Conservation (phyloP, 1,140 invertebrate genomes). For the Ceratina japonica region DNA sequence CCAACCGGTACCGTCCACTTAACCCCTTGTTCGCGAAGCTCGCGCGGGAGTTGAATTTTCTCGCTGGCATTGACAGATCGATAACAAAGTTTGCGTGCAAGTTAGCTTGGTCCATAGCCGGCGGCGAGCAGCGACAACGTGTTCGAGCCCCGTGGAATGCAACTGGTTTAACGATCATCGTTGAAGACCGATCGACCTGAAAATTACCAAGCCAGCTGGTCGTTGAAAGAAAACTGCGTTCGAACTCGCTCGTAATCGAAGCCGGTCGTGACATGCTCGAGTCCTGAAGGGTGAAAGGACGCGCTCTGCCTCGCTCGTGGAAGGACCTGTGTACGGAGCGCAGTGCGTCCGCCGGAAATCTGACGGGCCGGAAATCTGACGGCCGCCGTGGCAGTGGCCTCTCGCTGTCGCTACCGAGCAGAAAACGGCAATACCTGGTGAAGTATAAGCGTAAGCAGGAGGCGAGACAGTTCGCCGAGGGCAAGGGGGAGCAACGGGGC, state of each 20-base stretch:
- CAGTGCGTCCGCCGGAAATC: slow-evolving; percentile 54
- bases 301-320: slow-evolving; percentile 15
- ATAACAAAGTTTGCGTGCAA: slow-evolving; percentile 68
- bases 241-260: background rate
- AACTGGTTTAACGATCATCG: slow-evolving; percentile 2
- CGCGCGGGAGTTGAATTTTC: slow-evolving; percentile 65
- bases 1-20: background rate
- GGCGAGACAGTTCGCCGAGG: background rate
- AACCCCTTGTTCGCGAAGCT: slow-evolving; percentile 3
- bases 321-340: slow-evolving; percentile 38
- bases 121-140: slow-evolving; percentile 3
- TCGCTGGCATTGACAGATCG: slow-evolving; percentile 70
- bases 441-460: slow-evolving; percentile 59
- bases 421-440: slow-evolving; percentile 49
- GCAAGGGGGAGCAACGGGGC: slow-evolving; percentile 46
- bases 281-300: background rate
- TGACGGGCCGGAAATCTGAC: slow-evolving; percentile 61
- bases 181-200: background rate
- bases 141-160: slow-evolving; percentile 29
- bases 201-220: too few relatives aligned
- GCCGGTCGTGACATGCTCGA: slow-evolving; percentile 24
- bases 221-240: too few relatives aligned
- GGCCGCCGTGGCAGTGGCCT: slow-evolving; percentile 45
- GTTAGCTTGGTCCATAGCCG: slow-evolving; percentile 44
- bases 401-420: slow-evolving; percentile 56